A percentile compares a stretch with the other conserved stretches of the same genome.
Conservation (phyloP, 2,797 vertebrate genomes). For the Etheostoma nigrum region DNA sequence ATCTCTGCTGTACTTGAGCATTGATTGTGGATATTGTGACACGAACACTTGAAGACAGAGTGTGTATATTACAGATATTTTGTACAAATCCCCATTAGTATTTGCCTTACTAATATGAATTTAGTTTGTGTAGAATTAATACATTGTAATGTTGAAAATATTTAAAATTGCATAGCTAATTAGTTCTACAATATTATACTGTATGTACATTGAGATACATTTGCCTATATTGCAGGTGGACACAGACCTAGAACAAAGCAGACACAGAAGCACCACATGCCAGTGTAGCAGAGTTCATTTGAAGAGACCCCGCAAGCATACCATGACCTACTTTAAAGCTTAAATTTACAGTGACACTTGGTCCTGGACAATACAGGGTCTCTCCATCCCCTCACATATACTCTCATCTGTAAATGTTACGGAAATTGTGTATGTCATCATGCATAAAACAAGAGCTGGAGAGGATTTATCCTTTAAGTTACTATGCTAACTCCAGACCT, state of each 20-base stretch:
- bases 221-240: background rate
- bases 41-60: slow-evolving; percentile 9
- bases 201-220: background rate
- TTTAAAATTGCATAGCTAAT: background rate
- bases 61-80: background rate
- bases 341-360: slow-evolving; percentile 28
- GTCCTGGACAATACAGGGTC: slow-evolving; percentile 6
- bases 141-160: background rate
- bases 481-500: background rate
- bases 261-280: background rate
- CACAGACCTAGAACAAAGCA: background rate
- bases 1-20: slow-evolving; percentile 24
- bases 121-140: background rate
- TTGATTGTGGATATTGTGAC: slow-evolving; percentile 29
- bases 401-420: slow-evolving; percentile 28
- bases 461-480: slow-evolving; percentile 10
- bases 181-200: background rate
- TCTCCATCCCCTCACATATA: background rate
- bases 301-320: slow-evolving; percentile 15
- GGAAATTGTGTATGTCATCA: slow-evolving; percentile 10
- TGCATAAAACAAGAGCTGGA: slow-evolving; percentile 9
- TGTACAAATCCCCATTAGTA: background rate
- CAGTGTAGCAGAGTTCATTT: slow-evolving; percentile 20
- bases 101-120: background rate
- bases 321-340: slow-evolving; percentile 37